These are phyloP conservation scores for Crotalus tigris DNA, from an alignment of 2,113 vertebrate species.

Conservation along the genomic window DNA sequence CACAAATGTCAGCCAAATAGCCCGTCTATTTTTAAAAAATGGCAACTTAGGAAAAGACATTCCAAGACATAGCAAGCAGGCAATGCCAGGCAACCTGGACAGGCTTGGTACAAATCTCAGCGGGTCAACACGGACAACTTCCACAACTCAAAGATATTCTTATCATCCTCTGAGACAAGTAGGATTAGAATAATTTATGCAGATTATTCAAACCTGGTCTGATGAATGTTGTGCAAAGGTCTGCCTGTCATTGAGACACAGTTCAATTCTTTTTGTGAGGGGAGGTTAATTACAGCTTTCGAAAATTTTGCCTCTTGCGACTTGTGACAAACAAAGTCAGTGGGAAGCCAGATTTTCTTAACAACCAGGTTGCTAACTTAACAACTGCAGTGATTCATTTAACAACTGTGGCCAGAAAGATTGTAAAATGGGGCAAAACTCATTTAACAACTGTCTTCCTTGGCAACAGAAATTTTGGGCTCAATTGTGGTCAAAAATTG, in stretches of 20 bases:
- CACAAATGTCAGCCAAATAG: neutral
- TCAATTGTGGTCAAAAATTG: too few species aligned
- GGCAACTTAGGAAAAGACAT: neutral
- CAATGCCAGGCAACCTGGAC: neutral
- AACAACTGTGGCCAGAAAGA: too few species aligned
- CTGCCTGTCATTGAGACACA: neutral
- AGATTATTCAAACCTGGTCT: neutral
- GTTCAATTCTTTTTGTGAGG: neutral
- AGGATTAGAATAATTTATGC: neutral
- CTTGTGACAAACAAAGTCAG: too few species aligned
- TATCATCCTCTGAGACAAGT: neutral
- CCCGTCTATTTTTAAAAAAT: neutral
- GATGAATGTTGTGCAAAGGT: neutral
- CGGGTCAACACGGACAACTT: neutral
- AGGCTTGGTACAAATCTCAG: neutral
- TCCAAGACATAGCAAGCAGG: neutral
- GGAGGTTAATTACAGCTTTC: neutral
- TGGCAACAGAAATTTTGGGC: too few species aligned
- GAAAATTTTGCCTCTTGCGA: too few species aligned
- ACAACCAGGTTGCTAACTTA: too few species aligned
- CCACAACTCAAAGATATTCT: neutral
- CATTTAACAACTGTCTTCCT: too few species aligned
- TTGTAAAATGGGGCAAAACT: too few species aligned
- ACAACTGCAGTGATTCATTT: too few species aligned
- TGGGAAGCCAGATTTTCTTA: too few species aligned